Conservation (phyloP, 2,113 vertebrate genomes). For the Bettongia penicillata region DNA sequence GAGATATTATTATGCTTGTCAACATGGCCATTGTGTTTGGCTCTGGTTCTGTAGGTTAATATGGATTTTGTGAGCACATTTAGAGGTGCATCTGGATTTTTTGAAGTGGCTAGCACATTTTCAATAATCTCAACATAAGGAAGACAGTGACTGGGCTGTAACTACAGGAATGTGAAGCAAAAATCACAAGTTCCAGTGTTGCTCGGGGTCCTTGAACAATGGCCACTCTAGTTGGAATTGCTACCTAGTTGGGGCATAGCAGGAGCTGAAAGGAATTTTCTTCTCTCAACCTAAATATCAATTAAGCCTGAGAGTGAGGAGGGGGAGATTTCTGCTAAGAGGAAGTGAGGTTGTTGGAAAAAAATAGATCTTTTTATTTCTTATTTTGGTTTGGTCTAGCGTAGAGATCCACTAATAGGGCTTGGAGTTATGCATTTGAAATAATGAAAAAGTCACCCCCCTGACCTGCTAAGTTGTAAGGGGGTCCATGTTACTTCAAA, state of each 20-base stretch:
- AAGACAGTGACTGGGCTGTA: background rate
- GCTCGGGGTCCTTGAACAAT: background rate
- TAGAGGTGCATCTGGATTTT: conserved; percentile 45
- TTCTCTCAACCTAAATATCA: background rate
- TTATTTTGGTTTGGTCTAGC: background rate
- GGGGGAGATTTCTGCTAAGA: background rate
- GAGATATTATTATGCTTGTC: background rate
- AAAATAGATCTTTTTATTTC: background rate
- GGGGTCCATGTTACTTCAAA: background rate
- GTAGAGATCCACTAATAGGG: too few species aligned
- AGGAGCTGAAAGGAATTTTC: background rate
- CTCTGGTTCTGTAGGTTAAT: conserved; percentile 16
- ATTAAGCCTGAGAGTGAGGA: background rate
- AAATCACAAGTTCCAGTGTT: background rate
- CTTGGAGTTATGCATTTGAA: too few species aligned
- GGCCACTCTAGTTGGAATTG: background rate
- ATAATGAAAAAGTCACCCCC: too few species aligned
- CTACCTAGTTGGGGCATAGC: background rate
- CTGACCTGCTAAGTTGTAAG: too few species aligned
- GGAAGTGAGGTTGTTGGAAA: background rate
- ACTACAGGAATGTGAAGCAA: background rate
- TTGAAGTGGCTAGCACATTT: conserved; percentile 54
- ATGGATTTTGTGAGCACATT: conserved; percentile 56
- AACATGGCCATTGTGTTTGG: background rate
- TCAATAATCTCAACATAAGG: conserved; percentile 36